Conservation (phyloP, 2,888 invertebrate genomes). For the Agonopterix heracliana region DNA sequence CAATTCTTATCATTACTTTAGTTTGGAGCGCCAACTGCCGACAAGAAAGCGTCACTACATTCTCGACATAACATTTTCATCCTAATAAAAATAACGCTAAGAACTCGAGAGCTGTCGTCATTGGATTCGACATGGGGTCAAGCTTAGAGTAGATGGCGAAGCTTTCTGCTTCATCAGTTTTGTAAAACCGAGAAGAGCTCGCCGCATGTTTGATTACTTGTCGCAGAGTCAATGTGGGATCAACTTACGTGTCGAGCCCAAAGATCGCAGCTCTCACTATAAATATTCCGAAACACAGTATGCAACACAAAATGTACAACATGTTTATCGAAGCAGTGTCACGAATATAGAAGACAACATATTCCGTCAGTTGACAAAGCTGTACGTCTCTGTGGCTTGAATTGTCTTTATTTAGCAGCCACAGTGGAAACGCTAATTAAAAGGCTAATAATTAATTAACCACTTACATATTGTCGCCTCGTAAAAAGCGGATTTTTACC, state of each 20-base stretch:
- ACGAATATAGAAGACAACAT: not conserved
- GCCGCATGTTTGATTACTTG: too few species aligned
- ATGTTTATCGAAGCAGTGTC: constrained; percentile 11
- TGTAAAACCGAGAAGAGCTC: too few species aligned
- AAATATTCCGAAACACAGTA: constrained; percentile 39
- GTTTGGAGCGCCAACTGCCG: constrained; percentile 23
- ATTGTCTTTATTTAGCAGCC: not conserved
- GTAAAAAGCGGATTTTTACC: constrained; percentile 4
- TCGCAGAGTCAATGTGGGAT: too few species aligned
- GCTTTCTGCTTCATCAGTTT: too few species aligned
- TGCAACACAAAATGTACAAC: constrained; percentile 40
- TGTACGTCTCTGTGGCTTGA: not conserved
- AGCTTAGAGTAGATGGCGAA: not conserved
- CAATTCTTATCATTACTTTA: constrained; percentile 15
- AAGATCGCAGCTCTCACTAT: constrained; percentile 9
- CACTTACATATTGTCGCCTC: not conserved
- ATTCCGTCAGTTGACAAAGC: not conserved
- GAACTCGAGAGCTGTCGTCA: constrained; percentile 1
- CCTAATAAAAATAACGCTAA: constrained; percentile 42
- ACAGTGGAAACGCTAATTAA: not conserved
- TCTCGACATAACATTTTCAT: constrained; percentile 20
- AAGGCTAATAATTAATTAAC: not conserved
- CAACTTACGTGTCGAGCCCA: too few species aligned
- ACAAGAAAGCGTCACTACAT: constrained; percentile 36
- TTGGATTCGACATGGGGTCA: not conserved